Evolutionary conservation across 2,888 invertebrate genomes (phyloP).

Genomic region (Patella pellucida): DNA sequence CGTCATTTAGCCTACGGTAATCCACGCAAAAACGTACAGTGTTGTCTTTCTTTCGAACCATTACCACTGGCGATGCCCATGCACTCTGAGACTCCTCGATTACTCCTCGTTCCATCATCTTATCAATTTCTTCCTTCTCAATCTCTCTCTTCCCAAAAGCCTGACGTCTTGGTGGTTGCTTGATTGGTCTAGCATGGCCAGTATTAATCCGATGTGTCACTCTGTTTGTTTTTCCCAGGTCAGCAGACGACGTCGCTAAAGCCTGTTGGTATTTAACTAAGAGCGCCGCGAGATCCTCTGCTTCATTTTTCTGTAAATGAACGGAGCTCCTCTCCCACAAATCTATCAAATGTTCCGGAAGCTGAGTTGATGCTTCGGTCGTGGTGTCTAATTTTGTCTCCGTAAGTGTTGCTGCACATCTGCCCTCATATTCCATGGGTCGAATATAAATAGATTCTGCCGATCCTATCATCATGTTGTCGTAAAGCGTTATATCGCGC

Average conservation of each 20-base stretch:
- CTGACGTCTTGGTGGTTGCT: constrained; percentile 25
- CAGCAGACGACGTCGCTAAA: constrained; percentile 27
- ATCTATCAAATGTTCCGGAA: constrained; percentile 16
- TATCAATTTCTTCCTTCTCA: constrained; percentile 21
- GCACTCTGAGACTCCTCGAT: constrained; percentile 23
- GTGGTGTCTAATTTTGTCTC: too few species aligned
- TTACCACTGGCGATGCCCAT: constrained; percentile 34
- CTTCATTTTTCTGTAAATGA: not conserved
- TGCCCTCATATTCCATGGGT: not conserved
- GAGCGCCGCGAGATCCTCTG: constrained; percentile 16
- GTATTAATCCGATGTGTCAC: constrained; percentile 24
- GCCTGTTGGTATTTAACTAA: constrained; percentile 21
- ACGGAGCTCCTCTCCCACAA: not conserved
- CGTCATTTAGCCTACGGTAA: constrained; percentile 31
- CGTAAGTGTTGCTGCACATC: not conserved
- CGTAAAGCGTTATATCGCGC: not conserved
- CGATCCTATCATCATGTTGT: constrained; percentile 12
- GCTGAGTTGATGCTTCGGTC: not conserved
- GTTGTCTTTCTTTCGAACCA: constrained; percentile 31
- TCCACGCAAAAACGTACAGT: constrained; percentile 31
- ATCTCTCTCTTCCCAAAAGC: constrained; percentile 25
- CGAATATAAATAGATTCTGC: constrained; percentile 11
- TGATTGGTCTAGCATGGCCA: constrained; percentile 22
- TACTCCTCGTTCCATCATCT: constrained; percentile 18
- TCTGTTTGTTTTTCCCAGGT: constrained; percentile 25